A percentile compares a stretch with the other conserved stretches of the same genome.
phyloP scores from a whole-genome alignment of 2,888 invertebrate species.

The Phortica okadai region DNA sequence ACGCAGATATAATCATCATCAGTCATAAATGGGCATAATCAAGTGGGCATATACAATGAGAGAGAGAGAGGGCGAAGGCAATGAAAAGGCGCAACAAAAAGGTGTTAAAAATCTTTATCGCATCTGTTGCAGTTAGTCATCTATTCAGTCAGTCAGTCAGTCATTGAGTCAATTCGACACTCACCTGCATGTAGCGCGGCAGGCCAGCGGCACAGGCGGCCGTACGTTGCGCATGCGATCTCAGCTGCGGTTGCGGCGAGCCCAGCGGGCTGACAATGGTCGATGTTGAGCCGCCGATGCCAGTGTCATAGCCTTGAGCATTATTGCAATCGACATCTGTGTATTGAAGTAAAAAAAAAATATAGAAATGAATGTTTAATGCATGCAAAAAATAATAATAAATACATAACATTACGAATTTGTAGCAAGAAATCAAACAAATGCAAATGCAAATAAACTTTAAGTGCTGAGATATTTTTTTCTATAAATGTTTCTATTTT shows the following conservation, averaged over 20 bases:
- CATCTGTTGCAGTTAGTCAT: constrained; percentile 40
- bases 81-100: constrained; percentile 43
- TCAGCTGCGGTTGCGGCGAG: constrained; percentile 77
- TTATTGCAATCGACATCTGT: constrained; percentile 75
- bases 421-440: constrained; percentile 27
- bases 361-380: constrained; percentile 35
- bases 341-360: constrained; percentile 20
- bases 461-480: neutral
- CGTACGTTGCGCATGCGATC: constrained; percentile 80
- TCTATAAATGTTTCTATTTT: neutral
- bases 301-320: constrained; percentile 76
- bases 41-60: constrained; percentile 54
- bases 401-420: constrained; percentile 29
- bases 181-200: constrained; percentile 82
- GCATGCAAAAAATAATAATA: constrained; percentile 32
- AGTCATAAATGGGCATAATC: constrained; percentile 51
- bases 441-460: constrained; percentile 33
- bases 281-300: constrained; percentile 76
- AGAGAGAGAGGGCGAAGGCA: neutral
- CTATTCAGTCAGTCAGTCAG: constrained; percentile 43
- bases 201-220: constrained; percentile 79
- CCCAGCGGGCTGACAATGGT: constrained; percentile 77
- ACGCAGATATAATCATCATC: neutral
- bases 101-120: constrained; percentile 28
- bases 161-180: constrained; percentile 51